These are phyloP conservation scores for Balaeniceps rex DNA, from an alignment of 2,113 vertebrate genomes.

Conservation along the genomic window DNA sequence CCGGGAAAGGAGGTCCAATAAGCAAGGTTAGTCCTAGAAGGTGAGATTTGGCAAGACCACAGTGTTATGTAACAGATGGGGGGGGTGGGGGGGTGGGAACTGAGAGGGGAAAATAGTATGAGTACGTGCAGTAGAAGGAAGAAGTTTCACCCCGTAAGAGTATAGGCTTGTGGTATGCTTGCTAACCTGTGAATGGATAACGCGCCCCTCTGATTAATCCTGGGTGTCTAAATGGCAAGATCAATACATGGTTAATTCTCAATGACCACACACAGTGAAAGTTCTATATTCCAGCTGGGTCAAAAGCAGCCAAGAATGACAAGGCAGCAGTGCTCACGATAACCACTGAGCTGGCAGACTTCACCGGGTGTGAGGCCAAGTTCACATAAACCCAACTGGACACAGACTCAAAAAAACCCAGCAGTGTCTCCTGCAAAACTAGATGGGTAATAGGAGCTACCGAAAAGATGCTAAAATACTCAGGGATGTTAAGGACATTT, in stretches of 20 bases:
- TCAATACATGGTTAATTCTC: background rate
- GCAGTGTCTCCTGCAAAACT: background rate
- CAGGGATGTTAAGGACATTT: background rate
- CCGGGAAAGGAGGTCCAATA: background rate
- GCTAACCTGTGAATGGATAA: background rate
- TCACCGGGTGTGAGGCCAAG: background rate
- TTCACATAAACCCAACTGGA: background rate
- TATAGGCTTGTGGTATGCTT: background rate
- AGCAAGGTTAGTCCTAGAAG: background rate
- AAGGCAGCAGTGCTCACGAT: background rate
- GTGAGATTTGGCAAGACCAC: background rate
- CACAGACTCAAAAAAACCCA: background rate
- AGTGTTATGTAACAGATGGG: background rate
- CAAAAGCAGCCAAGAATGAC: background rate
- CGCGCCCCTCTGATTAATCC: background rate
- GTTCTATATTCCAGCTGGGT: background rate
- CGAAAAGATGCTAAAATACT: background rate
- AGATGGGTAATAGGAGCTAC: background rate
- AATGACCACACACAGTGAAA: background rate
- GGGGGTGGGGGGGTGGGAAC: fast-evolving
- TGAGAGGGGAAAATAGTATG: background rate
- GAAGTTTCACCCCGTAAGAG: background rate
- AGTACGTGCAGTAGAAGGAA: background rate
- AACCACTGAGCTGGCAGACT: background rate
- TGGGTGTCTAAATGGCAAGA: background rate